Conservation (phyloP, 1,140 invertebrate species). For the Caenorhabditis latens region DNA sequence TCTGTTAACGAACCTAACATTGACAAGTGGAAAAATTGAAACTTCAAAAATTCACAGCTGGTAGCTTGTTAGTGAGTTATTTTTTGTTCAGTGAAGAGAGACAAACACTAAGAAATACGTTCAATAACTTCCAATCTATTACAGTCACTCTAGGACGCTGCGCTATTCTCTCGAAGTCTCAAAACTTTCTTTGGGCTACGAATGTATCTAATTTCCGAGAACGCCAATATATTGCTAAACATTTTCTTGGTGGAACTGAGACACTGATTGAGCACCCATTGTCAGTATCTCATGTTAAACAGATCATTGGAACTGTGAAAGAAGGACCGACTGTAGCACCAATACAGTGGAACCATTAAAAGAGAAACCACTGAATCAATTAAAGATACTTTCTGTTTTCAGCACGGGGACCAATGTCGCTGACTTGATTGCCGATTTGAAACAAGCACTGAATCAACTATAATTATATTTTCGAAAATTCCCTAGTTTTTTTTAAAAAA, state of each 20-base stretch:
- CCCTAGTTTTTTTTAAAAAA: too few relatives aligned
- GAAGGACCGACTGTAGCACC: constrained; percentile 32
- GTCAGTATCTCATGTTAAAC: constrained; percentile 36
- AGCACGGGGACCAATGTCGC: constrained; percentile 36
- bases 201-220: constrained; percentile 1
- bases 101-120: not conserved
- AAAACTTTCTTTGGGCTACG: constrained; percentile 47
- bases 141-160: constrained; percentile 54
- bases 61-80: constrained; percentile 47
- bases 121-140: not conserved
- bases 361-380: not conserved
- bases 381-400: not conserved
- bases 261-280: constrained; percentile 61
- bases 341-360: not conserved
- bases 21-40: constrained; percentile 30
- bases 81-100: too few relatives aligned
- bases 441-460: constrained; percentile 16
- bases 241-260: constrained; percentile 59
- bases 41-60: constrained; percentile 58
- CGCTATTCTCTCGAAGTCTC: constrained; percentile 51
- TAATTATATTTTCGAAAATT: not conserved
- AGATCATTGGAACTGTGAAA: not conserved
- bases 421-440: constrained; percentile 51
- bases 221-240: constrained; percentile 40
- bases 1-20: too few relatives aligned